Percentiles rank a stretch among this genome's conserved stretches.
Conservation (phyloP, 2,888 invertebrate species). For the Calameuta filiformis region DNA sequence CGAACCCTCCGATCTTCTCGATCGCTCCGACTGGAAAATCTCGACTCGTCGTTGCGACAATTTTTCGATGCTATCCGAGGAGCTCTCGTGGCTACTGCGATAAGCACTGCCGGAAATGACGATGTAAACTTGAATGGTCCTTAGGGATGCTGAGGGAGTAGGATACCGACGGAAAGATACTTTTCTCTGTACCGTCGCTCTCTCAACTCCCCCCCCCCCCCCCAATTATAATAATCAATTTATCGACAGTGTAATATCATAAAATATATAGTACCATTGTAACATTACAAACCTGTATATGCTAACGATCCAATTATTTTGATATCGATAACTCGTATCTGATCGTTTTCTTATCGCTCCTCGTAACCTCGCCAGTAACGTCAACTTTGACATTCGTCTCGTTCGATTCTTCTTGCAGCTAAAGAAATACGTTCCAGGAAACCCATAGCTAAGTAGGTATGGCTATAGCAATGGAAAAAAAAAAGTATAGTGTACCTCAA, state of each 20-base stretch:
- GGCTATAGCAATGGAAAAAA: too few relatives aligned
- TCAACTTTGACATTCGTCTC: not conserved
- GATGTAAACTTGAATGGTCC: not conserved
- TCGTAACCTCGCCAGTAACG: not conserved
- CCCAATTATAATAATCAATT: not conserved
- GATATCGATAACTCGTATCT: not conserved
- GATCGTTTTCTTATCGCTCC: not conserved
- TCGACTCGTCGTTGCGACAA: not conserved
- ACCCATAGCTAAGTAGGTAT: not conserved
- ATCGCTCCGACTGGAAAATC: not conserved
- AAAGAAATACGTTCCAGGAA: not conserved
- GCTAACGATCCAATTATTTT: not conserved
- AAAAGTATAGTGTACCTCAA: too few relatives aligned
- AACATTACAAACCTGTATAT: not conserved
- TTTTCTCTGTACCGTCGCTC: not conserved
- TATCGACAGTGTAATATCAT: not conserved
- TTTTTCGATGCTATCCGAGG: not conserved
- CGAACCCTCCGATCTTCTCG: not conserved
- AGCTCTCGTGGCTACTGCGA: not conserved
- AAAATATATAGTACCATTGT: not conserved
- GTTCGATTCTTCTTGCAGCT: not conserved
- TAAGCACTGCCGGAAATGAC: not conserved
- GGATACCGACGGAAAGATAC: not conserved
- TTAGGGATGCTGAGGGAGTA: not conserved
- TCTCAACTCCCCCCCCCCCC: too few relatives aligned